These are phyloP conservation scores for Cynopterus brachyotis DNA, from an alignment of 2,113 vertebrate species.

Conservation along the genomic window DNA sequence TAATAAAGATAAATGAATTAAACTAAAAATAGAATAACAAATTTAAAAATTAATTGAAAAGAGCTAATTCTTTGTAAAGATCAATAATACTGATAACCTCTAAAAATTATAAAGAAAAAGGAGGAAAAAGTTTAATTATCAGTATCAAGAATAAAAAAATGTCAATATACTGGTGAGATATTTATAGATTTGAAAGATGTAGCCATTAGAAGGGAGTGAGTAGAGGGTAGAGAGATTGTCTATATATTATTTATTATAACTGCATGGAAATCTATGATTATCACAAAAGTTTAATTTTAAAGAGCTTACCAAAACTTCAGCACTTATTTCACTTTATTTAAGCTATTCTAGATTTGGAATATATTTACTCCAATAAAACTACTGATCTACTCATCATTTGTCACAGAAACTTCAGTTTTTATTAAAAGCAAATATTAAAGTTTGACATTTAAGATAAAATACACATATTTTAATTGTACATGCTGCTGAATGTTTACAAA, in stretches of 20 bases:
- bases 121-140: not conserved
- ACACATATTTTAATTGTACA: not conserved
- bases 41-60: not conserved
- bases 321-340: not conserved
- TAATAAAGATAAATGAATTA: not conserved
- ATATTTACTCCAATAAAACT: not conserved
- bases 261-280: not conserved
- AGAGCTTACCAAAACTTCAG: not conserved
- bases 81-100: not conserved
- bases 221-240: not conserved
- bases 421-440: not conserved
- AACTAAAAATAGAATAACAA: not conserved
- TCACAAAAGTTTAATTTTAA: not conserved
- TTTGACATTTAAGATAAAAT: not conserved
- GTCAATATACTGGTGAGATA: not conserved
- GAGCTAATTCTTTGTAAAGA: not conserved
- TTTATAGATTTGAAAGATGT: not conserved
- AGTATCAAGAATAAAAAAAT: not conserved
- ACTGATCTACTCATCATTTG: not conserved
- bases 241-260: not conserved
- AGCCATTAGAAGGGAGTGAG: not conserved
- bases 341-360: not conserved
- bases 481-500: not conserved
- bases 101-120: not conserved
- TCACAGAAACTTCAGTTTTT: not conserved